Base-by-base conservation (phyloP, 1,140 invertebrate genomes). In the Drosophila willistoni region DNA sequence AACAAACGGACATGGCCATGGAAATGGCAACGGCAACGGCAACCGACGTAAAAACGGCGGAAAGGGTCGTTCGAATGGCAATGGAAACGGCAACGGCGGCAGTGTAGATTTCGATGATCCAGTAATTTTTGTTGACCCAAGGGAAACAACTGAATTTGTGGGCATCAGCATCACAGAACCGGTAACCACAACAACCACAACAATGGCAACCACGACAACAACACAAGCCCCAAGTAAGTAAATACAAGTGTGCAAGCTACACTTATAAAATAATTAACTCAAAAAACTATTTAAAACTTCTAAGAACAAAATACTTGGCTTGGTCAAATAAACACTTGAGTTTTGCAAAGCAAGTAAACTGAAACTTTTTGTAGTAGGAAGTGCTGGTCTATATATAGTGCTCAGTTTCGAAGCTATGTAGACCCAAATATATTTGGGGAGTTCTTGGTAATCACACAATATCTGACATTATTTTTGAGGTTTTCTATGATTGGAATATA, bases 221-320 rank as follows among this genome's bases (percentile, higher is more conserved):
- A 96, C 95, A 1, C 82, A 94, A 73, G 95, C 96, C 68, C 95
- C 95, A 86, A 94, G 95, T 93, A 94, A 96, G 93, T 92, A 81
- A 90, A 81, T 80, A 81, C 73, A 75, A 78, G 57, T 75, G 57
- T 75, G 59, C 34, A 9, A 29, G 57, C 60, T 64, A 60, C 44
- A 51, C 44, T 51, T 51, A 10, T 3, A 51, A 51, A 51, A 51
- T 51, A 51, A 51, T 51, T 51, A 51, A 51, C 12, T 13, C 12
- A 0, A 19, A 51, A 22, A 51, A 22, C 4, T 12, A 60, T 41
- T 39, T 39, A 34, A n/a, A 29, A 17, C 47, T 33, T 12, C 9
- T 60, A 36, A 36, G 9, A 36, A 36, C 7, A 36, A 36, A 9
- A 36, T 10, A 10, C 7, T 36, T 36, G 34, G 9, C 9, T 36